Percentiles rank a stretch among this genome's conserved stretches.
phyloP scores from a whole-genome alignment of 1,140 invertebrate genomes.

The Drosophila chauvacae region DNA sequence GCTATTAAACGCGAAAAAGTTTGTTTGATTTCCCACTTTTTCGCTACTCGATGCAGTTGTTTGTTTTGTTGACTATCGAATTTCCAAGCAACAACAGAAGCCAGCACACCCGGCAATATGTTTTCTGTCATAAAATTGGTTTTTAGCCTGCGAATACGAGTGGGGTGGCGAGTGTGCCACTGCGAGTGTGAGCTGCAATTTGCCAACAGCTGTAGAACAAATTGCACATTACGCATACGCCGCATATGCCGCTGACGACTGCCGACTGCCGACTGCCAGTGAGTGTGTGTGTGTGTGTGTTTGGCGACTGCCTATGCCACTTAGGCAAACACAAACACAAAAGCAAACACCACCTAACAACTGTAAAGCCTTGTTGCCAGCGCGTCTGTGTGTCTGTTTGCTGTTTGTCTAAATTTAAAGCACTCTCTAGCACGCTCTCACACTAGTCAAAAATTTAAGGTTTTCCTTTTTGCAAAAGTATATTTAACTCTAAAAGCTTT shows the following conservation, averaged over 20 bases:
- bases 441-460: constrained; percentile 19
- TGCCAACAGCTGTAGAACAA: constrained; percentile 75
- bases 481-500: not conserved
- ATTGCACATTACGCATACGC: constrained; percentile 81
- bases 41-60: constrained; percentile 27
- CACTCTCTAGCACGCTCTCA: constrained; percentile 42
- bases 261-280: constrained; percentile 20
- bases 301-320: constrained; percentile 40
- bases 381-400: constrained; percentile 43
- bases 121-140: constrained; percentile 63
- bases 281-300: constrained; percentile 22
- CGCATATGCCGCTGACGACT: constrained; percentile 36
- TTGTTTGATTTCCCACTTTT: constrained; percentile 48
- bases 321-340: constrained; percentile 45
- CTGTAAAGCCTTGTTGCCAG: constrained; percentile 63
- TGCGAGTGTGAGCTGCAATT: constrained; percentile 57
- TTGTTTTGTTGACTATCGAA: constrained; percentile 59
- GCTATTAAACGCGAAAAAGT: constrained; percentile 63
- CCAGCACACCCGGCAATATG: constrained; percentile 53
- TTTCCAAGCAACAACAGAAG: constrained; percentile 44
- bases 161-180: constrained; percentile 8
- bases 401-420: constrained; percentile 78
- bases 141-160: constrained; percentile 12
- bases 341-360: constrained; percentile 53
- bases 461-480: not conserved